Evolutionary conservation across 2,797 vertebrate species (phyloP).

Genomic region (Neostethus bicornis): DNA sequence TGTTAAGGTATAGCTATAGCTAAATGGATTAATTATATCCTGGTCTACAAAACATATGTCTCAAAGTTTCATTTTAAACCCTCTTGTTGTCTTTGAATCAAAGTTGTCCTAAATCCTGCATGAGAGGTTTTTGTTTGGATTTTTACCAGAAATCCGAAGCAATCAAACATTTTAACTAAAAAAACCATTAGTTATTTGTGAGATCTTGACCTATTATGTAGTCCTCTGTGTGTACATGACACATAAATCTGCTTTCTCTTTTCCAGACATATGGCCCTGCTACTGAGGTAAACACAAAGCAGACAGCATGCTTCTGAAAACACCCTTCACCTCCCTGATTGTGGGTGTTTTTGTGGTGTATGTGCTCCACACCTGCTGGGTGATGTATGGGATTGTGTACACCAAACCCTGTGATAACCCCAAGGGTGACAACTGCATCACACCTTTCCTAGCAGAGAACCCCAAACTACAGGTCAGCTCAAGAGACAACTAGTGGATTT

Average conservation of each 20-base stretch:
- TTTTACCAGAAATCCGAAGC: too few species aligned
- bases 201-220: too few species aligned
- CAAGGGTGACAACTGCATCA: slow-evolving; percentile 81
- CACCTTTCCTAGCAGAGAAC: slow-evolving; percentile 85
- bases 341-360: slow-evolving; percentile 94
- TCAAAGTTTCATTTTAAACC: too few species aligned
- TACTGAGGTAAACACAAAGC: slow-evolving; percentile 35
- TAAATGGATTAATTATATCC: too few species aligned
- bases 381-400: slow-evolving; percentile 97
- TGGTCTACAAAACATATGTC: too few species aligned
- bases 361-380: slow-evolving; percentile 96
- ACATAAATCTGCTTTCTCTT: slow-evolving; percentile 1
- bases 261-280: slow-evolving; percentile 61
- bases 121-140: too few species aligned
- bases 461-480: slow-evolving; percentile 89
- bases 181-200: too few species aligned
- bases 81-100: too few species aligned
- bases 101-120: too few species aligned
- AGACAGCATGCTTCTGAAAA: slow-evolving; percentile 80
- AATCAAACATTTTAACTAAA: too few species aligned
- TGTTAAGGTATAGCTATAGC: too few species aligned
- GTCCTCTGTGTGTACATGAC: neutral
- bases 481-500: too few species aligned
- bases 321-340: slow-evolving; percentile 90
- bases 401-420: slow-evolving; percentile 88